A percentile compares a stretch with the other conserved stretches of the same genome.
Evolutionary conservation across 2,113 vertebrate genomes (phyloP).

Genomic region (Ariopsis seemanni): DNA sequence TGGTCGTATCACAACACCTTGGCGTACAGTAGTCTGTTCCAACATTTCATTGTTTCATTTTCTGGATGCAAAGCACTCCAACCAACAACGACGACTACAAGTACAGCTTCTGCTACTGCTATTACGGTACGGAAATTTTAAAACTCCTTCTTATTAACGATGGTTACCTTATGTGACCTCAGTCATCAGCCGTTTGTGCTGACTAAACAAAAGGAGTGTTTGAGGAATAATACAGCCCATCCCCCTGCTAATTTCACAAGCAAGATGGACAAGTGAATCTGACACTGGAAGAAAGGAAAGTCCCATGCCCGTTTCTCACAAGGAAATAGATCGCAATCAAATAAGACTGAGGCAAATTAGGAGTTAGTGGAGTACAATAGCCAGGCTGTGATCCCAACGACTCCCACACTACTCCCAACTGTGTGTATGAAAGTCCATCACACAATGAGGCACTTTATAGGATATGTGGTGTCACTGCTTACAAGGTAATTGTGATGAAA

Average conservation of each 20-base stretch:
- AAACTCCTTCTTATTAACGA: not conserved
- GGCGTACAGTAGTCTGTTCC: not conserved
- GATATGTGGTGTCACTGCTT: constrained; percentile 23
- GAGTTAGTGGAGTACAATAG: constrained; percentile 41
- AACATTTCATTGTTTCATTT: not conserved
- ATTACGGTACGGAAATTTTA: not conserved
- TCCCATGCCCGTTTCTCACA: constrained; percentile 27
- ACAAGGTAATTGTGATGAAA: constrained; percentile 25
- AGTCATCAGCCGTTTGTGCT: constrained; percentile 25
- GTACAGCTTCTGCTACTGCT: no score
- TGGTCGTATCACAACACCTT: no score
- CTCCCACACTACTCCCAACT: constrained; percentile 23
- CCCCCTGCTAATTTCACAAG: constrained; percentile 3
- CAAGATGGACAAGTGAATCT: constrained; percentile 27
- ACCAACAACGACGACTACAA: not conserved
- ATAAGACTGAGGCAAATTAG: constrained; percentile 40
- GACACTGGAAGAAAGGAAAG: constrained; percentile 30
- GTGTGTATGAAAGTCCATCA: constrained; percentile 32
- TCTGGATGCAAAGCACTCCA: not conserved
- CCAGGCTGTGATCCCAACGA: constrained; percentile 15
- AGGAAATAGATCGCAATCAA: constrained; percentile 44
- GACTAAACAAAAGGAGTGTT: constrained; percentile 40
- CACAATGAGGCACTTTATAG: constrained; percentile 20
- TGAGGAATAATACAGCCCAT: constrained; percentile 23
- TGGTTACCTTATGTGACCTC: constrained; percentile 27